A percentile compares a stretch with the other conserved stretches of the same genome.
phyloP scores from a whole-genome alignment of 1,140 invertebrate genomes.

The Drosophila subobscura region DNA sequence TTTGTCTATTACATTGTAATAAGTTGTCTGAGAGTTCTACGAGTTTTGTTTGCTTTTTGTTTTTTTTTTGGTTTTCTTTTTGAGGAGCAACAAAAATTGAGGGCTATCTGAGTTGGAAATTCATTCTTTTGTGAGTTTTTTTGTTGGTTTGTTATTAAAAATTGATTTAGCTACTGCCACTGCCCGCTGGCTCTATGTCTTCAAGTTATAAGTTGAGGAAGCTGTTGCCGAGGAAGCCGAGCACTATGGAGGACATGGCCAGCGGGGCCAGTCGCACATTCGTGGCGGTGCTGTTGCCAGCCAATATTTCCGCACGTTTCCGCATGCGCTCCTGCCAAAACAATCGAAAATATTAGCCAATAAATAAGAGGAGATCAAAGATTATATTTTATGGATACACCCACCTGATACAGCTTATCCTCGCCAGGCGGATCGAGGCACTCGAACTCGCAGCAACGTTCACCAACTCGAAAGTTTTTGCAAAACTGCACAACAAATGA shows the following conservation, averaged over 20 bases:
- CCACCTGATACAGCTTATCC: conserved; percentile 85
- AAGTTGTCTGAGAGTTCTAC: conserved; percentile 28
- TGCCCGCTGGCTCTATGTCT: conserved; percentile 42
- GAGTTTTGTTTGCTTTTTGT: conserved; percentile 1
- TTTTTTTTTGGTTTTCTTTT: not conserved
- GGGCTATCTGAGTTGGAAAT: not conserved
- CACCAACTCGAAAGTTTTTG: conserved; percentile 89
- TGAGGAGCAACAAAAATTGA: conserved; percentile 22
- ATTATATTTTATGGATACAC: too few species aligned
- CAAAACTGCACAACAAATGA: conserved; percentile 86
- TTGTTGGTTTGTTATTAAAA: not conserved
- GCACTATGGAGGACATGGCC: conserved; percentile 78
- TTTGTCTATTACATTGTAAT: conserved; percentile 66
- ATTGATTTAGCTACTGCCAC: conserved; percentile 13
- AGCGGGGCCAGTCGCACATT: conserved; percentile 62
- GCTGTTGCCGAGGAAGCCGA: conserved; percentile 73
- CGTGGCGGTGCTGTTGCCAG: conserved; percentile 85
- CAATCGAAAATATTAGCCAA: not conserved
- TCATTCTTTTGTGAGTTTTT: not conserved
- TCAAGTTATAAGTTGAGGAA: conserved; percentile 82
- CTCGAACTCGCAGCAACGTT: conserved; percentile 90
- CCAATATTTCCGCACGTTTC: conserved; percentile 85
- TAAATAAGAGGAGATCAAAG: not conserved
- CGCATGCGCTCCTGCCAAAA: conserved; percentile 84
- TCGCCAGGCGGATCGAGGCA: conserved; percentile 89